These are phyloP conservation scores for Harpagifer antarcticus DNA, from an alignment of 2,797 vertebrate genomes.

Conservation along the genomic window DNA sequence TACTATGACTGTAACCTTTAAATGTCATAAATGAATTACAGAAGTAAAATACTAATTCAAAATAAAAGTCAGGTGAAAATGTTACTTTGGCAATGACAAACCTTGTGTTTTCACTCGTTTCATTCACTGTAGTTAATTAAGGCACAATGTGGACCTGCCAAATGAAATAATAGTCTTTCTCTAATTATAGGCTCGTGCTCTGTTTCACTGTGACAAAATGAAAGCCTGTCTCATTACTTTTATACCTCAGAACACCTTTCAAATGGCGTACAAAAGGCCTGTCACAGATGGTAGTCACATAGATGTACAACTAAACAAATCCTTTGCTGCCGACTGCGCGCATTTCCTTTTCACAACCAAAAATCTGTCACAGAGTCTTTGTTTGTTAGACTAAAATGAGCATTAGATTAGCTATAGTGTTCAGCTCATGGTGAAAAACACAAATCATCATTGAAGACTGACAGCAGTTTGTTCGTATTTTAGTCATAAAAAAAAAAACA, in stretches of 20 bases:
- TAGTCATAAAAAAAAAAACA: neutral
- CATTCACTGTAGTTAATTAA: conserved; percentile 50
- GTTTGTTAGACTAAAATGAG: neutral
- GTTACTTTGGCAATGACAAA: too few species aligned
- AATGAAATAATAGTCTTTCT: conserved; percentile 46
- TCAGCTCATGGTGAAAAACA: neutral
- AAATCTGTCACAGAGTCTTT: neutral
- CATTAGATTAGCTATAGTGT: neutral
- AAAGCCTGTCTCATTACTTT: conserved; percentile 16
- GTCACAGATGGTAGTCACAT: neutral
- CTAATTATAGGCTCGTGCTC: conserved; percentile 43
- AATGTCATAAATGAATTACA: neutral
- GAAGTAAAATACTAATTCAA: neutral
- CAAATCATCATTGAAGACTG: neutral
- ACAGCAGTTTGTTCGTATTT: neutral
- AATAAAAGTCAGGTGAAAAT: too few species aligned
- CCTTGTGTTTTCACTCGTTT: conserved; percentile 14
- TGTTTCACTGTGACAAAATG: conserved; percentile 32
- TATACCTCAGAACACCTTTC: neutral
- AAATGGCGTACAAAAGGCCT: neutral
- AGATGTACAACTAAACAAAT: neutral
- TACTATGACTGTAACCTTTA: neutral
- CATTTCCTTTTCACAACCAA: neutral
- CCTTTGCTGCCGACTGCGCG: neutral
- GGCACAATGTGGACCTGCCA: conserved; percentile 39